phyloP scores from a whole-genome alignment of 2,113 vertebrate species.

The Puntigrus tetrazona region DNA sequence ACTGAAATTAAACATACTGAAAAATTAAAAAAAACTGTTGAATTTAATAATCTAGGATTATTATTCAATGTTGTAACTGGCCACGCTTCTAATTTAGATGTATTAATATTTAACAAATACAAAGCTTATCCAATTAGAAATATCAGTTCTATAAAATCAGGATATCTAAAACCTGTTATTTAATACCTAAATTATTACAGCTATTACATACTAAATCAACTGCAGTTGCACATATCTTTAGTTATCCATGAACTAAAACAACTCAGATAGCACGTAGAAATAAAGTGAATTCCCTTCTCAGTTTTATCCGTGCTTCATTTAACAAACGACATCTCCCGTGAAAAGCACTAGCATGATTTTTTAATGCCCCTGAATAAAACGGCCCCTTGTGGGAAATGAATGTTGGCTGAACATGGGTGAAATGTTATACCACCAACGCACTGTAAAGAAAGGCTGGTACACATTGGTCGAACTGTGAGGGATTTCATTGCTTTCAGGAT shows the following conservation, averaged over 20 bases:
- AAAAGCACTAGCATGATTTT: not conserved
- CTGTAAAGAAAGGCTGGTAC: not conserved
- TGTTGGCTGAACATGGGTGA: not conserved
- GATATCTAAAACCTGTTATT: not conserved
- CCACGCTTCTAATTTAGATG: too few species aligned
- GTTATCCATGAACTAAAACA: not conserved
- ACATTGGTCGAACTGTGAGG: not conserved
- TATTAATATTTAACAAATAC: not conserved
- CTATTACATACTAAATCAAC: not conserved
- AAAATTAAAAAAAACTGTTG: too few species aligned
- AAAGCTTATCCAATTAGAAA: not conserved
- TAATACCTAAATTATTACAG: not conserved
- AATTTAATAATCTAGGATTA: too few species aligned
- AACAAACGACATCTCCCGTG: not conserved
- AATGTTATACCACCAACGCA: slow-evolving; percentile 17
- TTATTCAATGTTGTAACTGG: not conserved
- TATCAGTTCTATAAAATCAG: not conserved
- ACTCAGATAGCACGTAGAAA: not conserved
- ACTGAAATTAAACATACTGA: too few species aligned
- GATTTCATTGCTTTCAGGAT: not conserved
- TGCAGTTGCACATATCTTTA: not conserved
- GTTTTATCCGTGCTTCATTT: slow-evolving; percentile 2
- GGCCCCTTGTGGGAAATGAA: slow-evolving; percentile 9
- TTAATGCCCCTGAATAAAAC: slow-evolving; percentile 6
- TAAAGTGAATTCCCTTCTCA: not conserved